Evolutionary conservation across 2,888 invertebrate species (phyloP).

Genomic region (Mesorhabditis sp.): DNA sequence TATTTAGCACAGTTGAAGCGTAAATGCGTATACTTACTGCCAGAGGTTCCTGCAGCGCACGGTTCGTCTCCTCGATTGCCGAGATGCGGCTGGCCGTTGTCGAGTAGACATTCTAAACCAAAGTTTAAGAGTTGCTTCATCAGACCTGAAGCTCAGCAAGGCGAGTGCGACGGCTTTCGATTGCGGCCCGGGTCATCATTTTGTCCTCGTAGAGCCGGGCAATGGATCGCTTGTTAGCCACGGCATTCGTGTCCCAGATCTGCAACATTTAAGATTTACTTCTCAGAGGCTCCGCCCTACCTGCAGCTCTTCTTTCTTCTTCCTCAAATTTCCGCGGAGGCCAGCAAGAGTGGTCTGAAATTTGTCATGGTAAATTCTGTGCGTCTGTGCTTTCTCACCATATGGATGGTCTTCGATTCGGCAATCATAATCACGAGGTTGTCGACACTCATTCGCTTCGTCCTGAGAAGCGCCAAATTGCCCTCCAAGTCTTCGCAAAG

Average conservation of each 20-base stretch:
- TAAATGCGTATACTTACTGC: too few relatives aligned
- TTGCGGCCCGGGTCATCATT: neutral
- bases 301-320: neutral
- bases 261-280: neutral
- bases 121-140: neutral
- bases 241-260: neutral
- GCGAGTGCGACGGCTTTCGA: neutral
- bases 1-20: too few relatives aligned
- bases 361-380: neutral
- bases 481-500: neutral
- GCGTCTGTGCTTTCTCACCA: neutral
- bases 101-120: too few relatives aligned
- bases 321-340: neutral
- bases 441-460: slow-evolving; percentile 2
- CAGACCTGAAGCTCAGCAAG: slow-evolving; percentile 6
- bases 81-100: too few relatives aligned
- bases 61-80: too few relatives aligned
- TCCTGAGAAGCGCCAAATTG: neutral
- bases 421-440: neutral
- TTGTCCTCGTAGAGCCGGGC: neutral
- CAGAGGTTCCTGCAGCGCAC: too few relatives aligned
- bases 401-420: neutral
- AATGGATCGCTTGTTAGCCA: neutral
- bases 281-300: neutral
- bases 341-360: neutral